Evolutionary conservation across 2,797 vertebrate species (phyloP), one percentile per base, ranked within the genome.

Genomic region (Gymnopithys bicolor): DNA sequence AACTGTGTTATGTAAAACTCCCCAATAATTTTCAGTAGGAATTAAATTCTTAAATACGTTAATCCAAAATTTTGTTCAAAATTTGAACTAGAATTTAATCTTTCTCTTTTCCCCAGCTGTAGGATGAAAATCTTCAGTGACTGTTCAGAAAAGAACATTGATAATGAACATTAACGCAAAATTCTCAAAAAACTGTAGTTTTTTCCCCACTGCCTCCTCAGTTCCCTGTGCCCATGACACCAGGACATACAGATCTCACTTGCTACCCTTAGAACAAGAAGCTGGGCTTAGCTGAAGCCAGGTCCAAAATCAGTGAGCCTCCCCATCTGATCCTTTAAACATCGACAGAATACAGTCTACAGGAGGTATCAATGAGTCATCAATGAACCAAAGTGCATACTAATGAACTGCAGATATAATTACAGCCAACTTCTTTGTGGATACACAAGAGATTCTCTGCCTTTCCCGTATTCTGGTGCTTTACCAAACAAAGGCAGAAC

Each of bases 401-500:
- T 43, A 70, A 70, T 0, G 0, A 91, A 33, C 60, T 41, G 67
- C 76, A 91, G 83, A 71, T 84, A 27, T 10, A 92, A 93, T 30
- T 55, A 60, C 84, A 56, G 43, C 21, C 60, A 89, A 43, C 56
- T 51, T 51, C 27, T 10, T 4, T 37, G 78, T 18, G 46, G 45
- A 79, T 93, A 87, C 84, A 85, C 63, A 89, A 89, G 82, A 79
- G 68, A 89, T 83, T 87, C 64, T 71, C 75, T 28, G 74, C 58
- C 90, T 62, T 94, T 89, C 92, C 51, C 6, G 10, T 77, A 80
- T 32, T 48, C 75, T 0, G 0, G 56, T 77, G 75, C 81, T 67
- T 95, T 87, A 77, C 64, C 82, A 91, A 92, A 83, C 66, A 32
- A 43, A 74, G 60, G 68, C 56, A 52, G 62, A 70, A 8, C 25